phyloP scores from a whole-genome alignment of 2,113 vertebrate genomes.

The Gulo gulo region DNA sequence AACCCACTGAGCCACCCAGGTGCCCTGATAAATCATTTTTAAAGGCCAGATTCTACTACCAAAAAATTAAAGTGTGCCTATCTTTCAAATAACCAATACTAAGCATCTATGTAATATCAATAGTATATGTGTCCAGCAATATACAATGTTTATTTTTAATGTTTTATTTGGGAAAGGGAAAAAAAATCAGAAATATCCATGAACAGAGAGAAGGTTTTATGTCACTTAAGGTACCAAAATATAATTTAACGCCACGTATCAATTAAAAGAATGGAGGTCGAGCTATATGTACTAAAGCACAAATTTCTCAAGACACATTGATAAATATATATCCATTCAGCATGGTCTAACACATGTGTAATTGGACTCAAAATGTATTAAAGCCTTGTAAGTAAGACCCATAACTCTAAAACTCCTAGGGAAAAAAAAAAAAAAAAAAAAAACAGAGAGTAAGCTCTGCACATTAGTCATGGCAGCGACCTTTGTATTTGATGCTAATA shows the following conservation, averaged over 20 bases:
- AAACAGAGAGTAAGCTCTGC: background rate
- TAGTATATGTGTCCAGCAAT: no score
- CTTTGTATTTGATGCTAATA: background rate
- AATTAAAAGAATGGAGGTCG: background rate
- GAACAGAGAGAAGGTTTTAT: background rate
- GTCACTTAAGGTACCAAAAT: background rate
- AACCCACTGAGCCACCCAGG: no score
- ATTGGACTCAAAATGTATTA: background rate
- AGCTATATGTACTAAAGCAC: background rate
- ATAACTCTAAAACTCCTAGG: background rate
- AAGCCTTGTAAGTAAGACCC: background rate
- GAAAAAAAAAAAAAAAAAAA: background rate
- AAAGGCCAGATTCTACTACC: background rate
- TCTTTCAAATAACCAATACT: background rate
- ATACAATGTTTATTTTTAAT: background rate
- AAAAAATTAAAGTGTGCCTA: background rate
- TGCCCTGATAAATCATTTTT: background rate
- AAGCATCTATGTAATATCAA: background rate
- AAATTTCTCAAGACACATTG: background rate
- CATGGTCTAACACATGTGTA: background rate
- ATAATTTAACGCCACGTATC: background rate
- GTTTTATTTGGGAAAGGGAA: background rate
- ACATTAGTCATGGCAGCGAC: background rate
- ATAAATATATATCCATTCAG: background rate
- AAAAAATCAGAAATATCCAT: background rate